phyloP scores from a whole-genome alignment of 2,113 vertebrate genomes.

The Turnix velox region DNA sequence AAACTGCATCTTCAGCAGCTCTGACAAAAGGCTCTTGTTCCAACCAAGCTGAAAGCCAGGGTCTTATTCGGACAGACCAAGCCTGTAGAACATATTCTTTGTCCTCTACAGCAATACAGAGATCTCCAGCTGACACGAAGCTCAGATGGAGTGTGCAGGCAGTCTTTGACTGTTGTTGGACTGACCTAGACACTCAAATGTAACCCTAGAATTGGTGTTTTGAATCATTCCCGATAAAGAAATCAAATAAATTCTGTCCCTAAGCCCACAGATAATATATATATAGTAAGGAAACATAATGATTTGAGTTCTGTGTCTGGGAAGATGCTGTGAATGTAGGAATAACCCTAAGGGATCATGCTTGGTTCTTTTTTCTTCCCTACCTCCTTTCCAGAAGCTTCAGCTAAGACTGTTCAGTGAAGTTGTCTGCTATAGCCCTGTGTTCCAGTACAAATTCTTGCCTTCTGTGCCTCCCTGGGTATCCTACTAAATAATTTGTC shows the following conservation, averaged over 20 bases:
- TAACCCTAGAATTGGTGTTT: neutral
- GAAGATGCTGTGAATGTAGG: neutral
- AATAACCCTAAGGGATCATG: neutral
- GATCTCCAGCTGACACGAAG: neutral
- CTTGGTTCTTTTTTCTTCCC: neutral
- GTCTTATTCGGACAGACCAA: neutral
- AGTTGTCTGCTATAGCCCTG: neutral
- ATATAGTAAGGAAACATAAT: neutral
- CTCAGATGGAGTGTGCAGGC: neutral
- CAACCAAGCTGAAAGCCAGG: neutral
- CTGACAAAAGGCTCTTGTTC: neutral
- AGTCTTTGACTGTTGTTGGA: neutral
- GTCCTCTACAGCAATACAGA: neutral
- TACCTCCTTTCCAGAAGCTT: neutral
- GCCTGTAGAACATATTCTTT: neutral
- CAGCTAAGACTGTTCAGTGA: neutral
- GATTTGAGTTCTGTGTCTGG: neutral
- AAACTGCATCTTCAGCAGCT: neutral
- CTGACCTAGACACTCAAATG: neutral
- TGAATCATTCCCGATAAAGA: neutral
- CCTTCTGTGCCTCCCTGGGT: neutral
- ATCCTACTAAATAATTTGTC: neutral
- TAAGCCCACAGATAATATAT: neutral
- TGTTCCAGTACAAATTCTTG: neutral
- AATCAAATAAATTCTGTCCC: neutral